Evolutionary conservation across 2,113 vertebrate species (phyloP), one percentile per base, ranked within the genome.

Genomic region (Eurypyga helias): DNA sequence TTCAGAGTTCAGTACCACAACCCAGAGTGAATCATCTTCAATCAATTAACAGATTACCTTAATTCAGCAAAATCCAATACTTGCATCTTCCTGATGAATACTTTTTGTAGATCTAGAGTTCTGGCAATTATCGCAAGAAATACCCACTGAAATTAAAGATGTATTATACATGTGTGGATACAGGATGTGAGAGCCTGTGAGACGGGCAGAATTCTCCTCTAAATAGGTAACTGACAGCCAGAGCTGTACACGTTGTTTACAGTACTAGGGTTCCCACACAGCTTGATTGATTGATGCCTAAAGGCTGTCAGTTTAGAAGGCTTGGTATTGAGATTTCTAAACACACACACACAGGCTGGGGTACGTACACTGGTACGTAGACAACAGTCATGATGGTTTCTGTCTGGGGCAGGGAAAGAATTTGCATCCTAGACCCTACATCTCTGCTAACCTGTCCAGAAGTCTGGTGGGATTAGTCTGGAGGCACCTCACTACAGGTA

Each of bases 1-100:
- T 49, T 70, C 67, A 45, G 25, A 49, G 36, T 66, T 91, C 92
- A 89, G 89, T 26, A 82, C 80, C 69, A 46, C 49, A 95, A 61
- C 61, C 49, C 49, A 76, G 83, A 91, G 72, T 92, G 94, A 93
- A 97, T 91, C 69, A 90, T 93, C 86, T 92, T 84, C 81, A 86
- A 45, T 87, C 90, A 96, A 92, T 95, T 95, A 96, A 90, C 67
- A 95, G 88, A 87, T 94, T 89, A 92, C 65, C 69, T 95, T 87
- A 95, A 95, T 94, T 95, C 89, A 96, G 62, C 57, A 93, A 93
- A 92, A 93, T 79, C 77, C 73, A 96, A 87, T 92, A 95, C 29
- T 41, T 71, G 49, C 48, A 52, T 72, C 93, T 94, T 65, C 49
- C 73, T 83, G 65, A 92, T 95, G 93, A 95, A 97, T 87, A 76